Percentiles rank a stretch among this genome's conserved stretches.
These are phyloP conservation scores for Tolmerus cingulatus DNA, from an alignment of 2,888 invertebrate genomes.

Conservation along the genomic window DNA sequence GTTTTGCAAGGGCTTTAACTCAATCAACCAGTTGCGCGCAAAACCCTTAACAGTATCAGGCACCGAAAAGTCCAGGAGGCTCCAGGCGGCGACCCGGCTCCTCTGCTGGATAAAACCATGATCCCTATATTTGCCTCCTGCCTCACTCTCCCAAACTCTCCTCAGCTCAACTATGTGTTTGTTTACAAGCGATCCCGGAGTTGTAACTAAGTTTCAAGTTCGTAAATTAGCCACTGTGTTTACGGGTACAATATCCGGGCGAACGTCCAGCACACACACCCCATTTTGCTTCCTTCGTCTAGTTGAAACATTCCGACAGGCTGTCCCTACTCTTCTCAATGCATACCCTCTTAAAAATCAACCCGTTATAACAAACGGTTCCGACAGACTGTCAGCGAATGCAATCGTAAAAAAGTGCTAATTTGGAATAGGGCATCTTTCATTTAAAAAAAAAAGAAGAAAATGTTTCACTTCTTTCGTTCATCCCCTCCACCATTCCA, in stretches of 20 bases:
- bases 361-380: background rate
- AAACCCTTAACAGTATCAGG: conserved; percentile 6
- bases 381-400: background rate
- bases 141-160: background rate
- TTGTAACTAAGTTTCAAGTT: conserved; percentile 33
- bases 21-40: conserved; percentile 38
- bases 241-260: background rate
- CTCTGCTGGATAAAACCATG: background rate
- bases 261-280: background rate
- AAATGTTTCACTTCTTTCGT: background rate
- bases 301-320: background rate
- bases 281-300: background rate
- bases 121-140: background rate
- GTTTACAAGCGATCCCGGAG: background rate
- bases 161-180: background rate
- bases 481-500: background rate
- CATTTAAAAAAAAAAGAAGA: background rate
- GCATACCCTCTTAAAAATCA: background rate
- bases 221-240: conserved; percentile 8
- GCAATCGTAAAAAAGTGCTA: background rate
- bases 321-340: background rate
- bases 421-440: background rate
- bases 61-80: background rate
- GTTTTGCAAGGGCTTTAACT: background rate
- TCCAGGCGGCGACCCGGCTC: background rate